These are phyloP conservation scores for Nomada fabriciana DNA, from an alignment of 2,888 invertebrate species.

Conservation along the genomic window DNA sequence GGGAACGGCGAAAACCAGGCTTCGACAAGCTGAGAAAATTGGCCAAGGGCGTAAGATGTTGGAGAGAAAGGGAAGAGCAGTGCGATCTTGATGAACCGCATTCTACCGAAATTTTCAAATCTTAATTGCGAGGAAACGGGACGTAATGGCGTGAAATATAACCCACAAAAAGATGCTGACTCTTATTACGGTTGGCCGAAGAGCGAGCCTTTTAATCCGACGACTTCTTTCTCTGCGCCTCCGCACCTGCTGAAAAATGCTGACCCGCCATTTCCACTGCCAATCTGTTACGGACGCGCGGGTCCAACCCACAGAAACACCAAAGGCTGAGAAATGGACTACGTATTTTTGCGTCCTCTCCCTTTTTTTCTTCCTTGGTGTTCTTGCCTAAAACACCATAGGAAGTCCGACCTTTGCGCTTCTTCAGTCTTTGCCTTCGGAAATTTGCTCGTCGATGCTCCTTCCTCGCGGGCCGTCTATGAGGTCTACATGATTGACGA, in stretches of 20 bases:
- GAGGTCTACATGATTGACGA: no score
- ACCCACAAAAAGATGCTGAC: constrained; percentile 81
- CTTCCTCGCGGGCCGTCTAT: background rate
- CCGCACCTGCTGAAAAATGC: constrained; percentile 74
- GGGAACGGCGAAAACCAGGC: constrained; percentile 21
- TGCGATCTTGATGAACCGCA: constrained; percentile 64
- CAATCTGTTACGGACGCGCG: constrained; percentile 78
- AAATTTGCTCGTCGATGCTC: background rate
- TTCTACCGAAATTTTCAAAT: constrained; percentile 72
- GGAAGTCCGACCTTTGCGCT: background rate
- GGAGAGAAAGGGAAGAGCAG: background rate
- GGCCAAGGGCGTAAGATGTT: constrained; percentile 21
- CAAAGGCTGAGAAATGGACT: constrained; percentile 11
- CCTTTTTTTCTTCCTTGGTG: background rate
- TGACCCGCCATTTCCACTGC: constrained; percentile 78
- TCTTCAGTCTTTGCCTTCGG: background rate
- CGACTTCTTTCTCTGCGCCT: constrained; percentile 45
- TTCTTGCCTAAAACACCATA: constrained; percentile 19
- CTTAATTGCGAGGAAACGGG: constrained; percentile 81
- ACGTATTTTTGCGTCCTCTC: constrained; percentile 31
- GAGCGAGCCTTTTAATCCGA: constrained; percentile 79
- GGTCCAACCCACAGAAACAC: constrained; percentile 33
- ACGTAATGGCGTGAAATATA: constrained; percentile 82
- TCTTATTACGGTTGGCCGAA: constrained; percentile 76
- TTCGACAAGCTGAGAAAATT: background rate